phyloP scores from a whole-genome alignment of 2,797 vertebrate species.

The Novumbra hubbsi region DNA sequence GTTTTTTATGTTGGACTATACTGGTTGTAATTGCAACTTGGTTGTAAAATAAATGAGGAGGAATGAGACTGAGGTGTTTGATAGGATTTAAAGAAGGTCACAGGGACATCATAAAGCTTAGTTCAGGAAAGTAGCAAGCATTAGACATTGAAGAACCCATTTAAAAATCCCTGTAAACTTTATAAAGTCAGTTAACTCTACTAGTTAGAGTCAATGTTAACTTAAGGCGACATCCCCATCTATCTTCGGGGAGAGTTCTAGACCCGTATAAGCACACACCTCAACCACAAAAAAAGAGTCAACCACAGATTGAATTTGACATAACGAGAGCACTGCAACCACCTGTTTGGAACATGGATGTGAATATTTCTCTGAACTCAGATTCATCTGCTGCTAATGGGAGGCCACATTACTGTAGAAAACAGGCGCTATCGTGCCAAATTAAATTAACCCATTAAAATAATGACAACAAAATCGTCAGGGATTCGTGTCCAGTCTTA shows the following conservation, averaged over 20 bases:
- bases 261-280: not conserved
- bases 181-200: constrained; percentile 44
- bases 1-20: constrained; percentile 45
- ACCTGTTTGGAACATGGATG: constrained; percentile 55
- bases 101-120: constrained; percentile 34
- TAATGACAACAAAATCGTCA: constrained; percentile 34
- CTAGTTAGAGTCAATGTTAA: not conserved
- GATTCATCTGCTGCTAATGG: constrained; percentile 31
- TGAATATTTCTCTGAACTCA: constrained; percentile 41
- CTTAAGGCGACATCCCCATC: not conserved
- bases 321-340: constrained; percentile 57
- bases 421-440: constrained; percentile 1
- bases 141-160: constrained; percentile 26
- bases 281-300: constrained; percentile 37
- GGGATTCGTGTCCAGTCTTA: constrained; percentile 23
- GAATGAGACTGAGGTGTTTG: constrained; percentile 33
- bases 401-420: constrained; percentile 38
- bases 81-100: constrained; percentile 59
- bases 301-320: constrained; percentile 57
- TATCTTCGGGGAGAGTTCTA: not conserved
- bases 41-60: constrained; percentile 52
- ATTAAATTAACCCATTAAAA: constrained; percentile 40
- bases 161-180: constrained; percentile 39
- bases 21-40: constrained; percentile 51
- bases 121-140: not conserved